Evolutionary conservation across 2,888 invertebrate species (phyloP), one percentile per base, ranked within the genome.

Genomic region (Parnassius mnemosyne): DNA sequence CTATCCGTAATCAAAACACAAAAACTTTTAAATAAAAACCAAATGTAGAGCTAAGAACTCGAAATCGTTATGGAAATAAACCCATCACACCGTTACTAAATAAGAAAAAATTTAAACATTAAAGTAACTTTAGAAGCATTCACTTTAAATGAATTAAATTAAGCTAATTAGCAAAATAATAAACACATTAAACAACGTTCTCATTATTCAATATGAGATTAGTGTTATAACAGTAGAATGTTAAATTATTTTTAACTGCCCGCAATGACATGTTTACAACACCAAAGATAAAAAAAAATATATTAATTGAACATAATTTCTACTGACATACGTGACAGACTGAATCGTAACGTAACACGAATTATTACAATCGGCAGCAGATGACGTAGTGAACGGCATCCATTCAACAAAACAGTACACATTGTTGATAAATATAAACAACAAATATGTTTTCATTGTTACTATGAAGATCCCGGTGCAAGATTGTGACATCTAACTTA

Each of bases 371-470:
- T 53, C 61, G 47, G 43, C 60, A 60, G 54, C 64, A 63, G 60
- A 60, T 68, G 68, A 68, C 68, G 68, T 68, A 69, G 73, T 71
- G 69, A 72, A 70, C 71, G 75, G 71, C 71, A 75, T 69, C 75
- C 71, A 78, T 79, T 80, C 69, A 77, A 73, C 72, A 73, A 72
- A 69, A 74, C 74, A 77, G 71, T 75, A 77, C 72, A 71, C 67
- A 67, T 73, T 87, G 83, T 87, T 86, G 82, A 85, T 79, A 87
- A 87, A 86, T 80, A 85, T 70, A 69, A 72, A 70, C 71, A 66
- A 71, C 70, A 79, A 83, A 82, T 78, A 81, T 65, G 73, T 80
- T 82, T 84, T 81, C 80, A 76, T 80, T 68, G 58, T 69, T 70
- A 69, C 69, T 74, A 66, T 58, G 63, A 68, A 66, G 13, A 55